phyloP scores from a whole-genome alignment of 2,113 vertebrate genomes.

The crab-eating macaque (Macaca fascicularis) region T2T-MFA8v1.1 NC_088384.1:15200501-15201000 shows the following conservation, averaged over 20 bases:
- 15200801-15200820: fast-evolving
- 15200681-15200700: background rate
- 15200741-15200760: fast-evolving
- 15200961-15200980: too few relatives aligned
- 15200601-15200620: background rate
- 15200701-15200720: background rate
- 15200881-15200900: too few relatives aligned
- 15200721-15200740: background rate
- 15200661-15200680: background rate
- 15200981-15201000: too few relatives aligned
- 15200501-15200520: background rate
- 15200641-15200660: background rate
- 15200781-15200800: background rate
- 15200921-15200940: too few relatives aligned
- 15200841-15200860: background rate
- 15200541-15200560: background rate
- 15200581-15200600: background rate
- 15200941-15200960: too few relatives aligned
- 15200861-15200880: too few relatives aligned
- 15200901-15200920: too few relatives aligned
- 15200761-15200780: background rate
- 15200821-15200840: background rate
- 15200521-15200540: background rate
- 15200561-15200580: background rate
- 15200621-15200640: background rate